Conservation (phyloP, 2,888 invertebrate species). For the Noctuana brunneofusca region DNA sequence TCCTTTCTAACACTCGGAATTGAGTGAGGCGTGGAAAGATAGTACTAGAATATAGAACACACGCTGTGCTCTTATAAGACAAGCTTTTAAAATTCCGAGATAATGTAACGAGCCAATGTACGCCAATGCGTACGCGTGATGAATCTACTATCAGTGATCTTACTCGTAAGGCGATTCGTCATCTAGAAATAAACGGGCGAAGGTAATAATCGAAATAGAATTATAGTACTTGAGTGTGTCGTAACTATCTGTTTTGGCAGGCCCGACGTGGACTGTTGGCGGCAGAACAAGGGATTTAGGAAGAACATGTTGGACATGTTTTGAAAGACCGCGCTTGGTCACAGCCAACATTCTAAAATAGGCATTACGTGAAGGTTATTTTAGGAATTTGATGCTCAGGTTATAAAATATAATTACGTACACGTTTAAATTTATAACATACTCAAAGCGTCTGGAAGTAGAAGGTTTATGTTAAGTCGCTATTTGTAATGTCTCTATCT, state of each 20-base stretch:
- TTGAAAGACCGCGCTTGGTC: slow-evolving; percentile 35
- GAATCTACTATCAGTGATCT: slow-evolving; percentile 52
- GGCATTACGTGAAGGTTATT: slow-evolving; percentile 27
- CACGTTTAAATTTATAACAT: neutral
- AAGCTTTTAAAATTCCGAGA: slow-evolving; percentile 80
- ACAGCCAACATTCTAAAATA: slow-evolving; percentile 36
- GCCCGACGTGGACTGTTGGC: slow-evolving; percentile 57
- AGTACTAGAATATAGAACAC: slow-evolving; percentile 16
- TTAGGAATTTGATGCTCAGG: slow-evolving; percentile 10
- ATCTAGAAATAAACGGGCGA: slow-evolving; percentile 79
- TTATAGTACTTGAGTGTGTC: slow-evolving; percentile 72
- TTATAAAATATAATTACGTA: neutral
- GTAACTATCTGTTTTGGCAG: slow-evolving; percentile 75
- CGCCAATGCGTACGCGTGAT: slow-evolving; percentile 52
- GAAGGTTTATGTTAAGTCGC: neutral
- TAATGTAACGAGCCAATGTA: slow-evolving; percentile 64
- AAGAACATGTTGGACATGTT: slow-evolving; percentile 46
- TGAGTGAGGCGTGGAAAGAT: slow-evolving; percentile 26
- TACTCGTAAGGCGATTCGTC: slow-evolving; percentile 72
- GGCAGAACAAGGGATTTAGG: slow-evolving; percentile 58
- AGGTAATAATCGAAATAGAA: slow-evolving; percentile 83
- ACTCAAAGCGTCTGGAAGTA: neutral
- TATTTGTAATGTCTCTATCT: neutral
- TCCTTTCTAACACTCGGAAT: slow-evolving; percentile 5
- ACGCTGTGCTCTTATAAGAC: slow-evolving; percentile 45